A percentile compares a stretch with the other conserved stretches of the same genome.
Evolutionary conservation across 2,888 invertebrate genomes (phyloP).

Genomic region (Amorpha juglandis): DNA sequence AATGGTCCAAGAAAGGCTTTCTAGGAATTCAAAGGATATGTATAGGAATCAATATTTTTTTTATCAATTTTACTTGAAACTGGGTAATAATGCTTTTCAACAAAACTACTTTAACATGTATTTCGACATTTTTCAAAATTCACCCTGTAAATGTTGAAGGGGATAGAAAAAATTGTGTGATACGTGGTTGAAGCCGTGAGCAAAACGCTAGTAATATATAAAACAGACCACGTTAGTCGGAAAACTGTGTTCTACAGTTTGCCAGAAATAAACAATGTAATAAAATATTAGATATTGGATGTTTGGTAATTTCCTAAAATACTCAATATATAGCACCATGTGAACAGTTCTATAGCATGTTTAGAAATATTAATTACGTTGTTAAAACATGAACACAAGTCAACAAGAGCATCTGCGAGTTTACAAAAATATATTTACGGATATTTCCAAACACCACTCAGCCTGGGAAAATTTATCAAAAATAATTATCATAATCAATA

Average conservation of each 20-base stretch:
- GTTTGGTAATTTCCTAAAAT: background rate
- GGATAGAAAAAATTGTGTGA: too few relatives aligned
- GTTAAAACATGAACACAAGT: background rate
- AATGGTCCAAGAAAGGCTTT: too few relatives aligned
- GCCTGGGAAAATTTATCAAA: background rate
- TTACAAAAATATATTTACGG: slow-evolving; percentile 5
- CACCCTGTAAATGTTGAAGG: too few relatives aligned
- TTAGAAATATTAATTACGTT: background rate
- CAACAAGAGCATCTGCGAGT: slow-evolving; percentile 9
- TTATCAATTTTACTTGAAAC: too few relatives aligned
- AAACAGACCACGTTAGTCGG: too few relatives aligned
- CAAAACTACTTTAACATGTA: too few relatives aligned
- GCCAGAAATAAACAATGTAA: background rate
- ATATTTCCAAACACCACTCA: background rate
- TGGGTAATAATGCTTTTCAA: too few relatives aligned
- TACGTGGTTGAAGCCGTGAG: too few relatives aligned
- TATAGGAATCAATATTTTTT: too few relatives aligned
- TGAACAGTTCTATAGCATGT: background rate
- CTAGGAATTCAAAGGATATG: too few relatives aligned
- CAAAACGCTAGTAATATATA: too few relatives aligned
- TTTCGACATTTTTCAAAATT: too few relatives aligned
- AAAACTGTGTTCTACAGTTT: background rate
- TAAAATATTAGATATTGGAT: background rate
- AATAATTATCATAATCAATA: background rate
- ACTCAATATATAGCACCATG: background rate